Base-by-base conservation (phyloP, 2,113 vertebrate genomes). In the Psittacus erithacus region DNA sequence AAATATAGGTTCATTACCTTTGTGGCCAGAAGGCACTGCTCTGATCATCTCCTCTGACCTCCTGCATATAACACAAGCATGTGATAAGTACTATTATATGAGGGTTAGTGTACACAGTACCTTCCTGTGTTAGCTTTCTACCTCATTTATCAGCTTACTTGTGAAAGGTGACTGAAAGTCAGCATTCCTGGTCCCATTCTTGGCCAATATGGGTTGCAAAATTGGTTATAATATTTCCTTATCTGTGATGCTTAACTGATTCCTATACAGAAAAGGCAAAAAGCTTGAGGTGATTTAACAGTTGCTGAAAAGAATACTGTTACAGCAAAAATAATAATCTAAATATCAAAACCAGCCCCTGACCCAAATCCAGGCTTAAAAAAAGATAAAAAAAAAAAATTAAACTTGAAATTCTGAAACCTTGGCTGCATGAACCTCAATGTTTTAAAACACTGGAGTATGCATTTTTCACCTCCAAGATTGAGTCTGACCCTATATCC, bases 251-350 rank as follows among this genome's bases (percentile, higher is more conserved):
- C 88, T 93, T 91, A 87, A 94, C 80, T 52, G 57, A 59, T 92
- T 92, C 74, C 83, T 95, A n/a, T 62, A 52, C 16, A 71, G 86
- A 84, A 89, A 93, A 81, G 39, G 91, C 77, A 96, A 87, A 62
- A 84, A 64, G 65, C 29, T 84, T 60, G 39, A 60, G 81, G 74
- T 0, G 2, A 92, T 59, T 92, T 92, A 91, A 87, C 86, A 95
- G 96, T 92, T 85, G 87, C 93, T 95, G 83, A 82, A 95, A 95
- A 79, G 69, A 76, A 87, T 89, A 89, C 62, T 28, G 29, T 60
- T 71, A 89, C 52, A 96, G 89, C 81, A 93, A 93, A 95, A 97
- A 91, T 68, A 96, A 95, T 96, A 95, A 92, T 79, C 91, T 79
- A 85, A 95, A 92, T 95, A 79, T 89, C 84, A 49, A 89, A 93